phyloP scores from a whole-genome alignment of 2,888 invertebrate genomes.

The Tipula confusa region DNA sequence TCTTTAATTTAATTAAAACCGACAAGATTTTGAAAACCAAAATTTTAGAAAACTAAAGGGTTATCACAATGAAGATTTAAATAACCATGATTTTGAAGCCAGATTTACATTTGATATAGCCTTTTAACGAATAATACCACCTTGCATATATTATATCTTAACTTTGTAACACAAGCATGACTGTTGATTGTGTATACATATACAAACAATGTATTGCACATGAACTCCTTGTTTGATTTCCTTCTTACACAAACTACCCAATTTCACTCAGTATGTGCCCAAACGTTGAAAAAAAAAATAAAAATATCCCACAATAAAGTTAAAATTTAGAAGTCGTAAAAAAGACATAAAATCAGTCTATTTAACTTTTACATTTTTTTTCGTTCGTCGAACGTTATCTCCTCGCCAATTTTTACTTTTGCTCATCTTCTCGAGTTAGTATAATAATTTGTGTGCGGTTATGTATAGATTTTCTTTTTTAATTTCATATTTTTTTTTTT shows the following conservation, averaged over 20 bases:
- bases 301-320: background rate
- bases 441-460: constrained; percentile 16
- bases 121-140: too few relatives aligned
- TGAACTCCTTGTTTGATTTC: background rate
- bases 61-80: too few relatives aligned
- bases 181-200: too few relatives aligned
- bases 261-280: constrained; percentile 3
- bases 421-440: background rate
- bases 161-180: too few relatives aligned
- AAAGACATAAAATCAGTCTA: constrained; percentile 29
- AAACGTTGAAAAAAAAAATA: background rate
- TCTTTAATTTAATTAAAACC: too few relatives aligned
- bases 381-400: constrained; percentile 15
- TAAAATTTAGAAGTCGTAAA: constrained; percentile 29
- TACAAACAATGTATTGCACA: background rate
- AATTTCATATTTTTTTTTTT: constrained; percentile 5
- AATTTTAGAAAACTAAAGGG: too few relatives aligned
- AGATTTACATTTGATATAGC: too few relatives aligned
- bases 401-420: background rate
- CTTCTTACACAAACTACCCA: background rate
- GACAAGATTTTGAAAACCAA: too few relatives aligned
- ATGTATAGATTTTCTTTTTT: constrained; percentile 27
- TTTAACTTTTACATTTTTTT: constrained; percentile 27
- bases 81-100: too few relatives aligned
- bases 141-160: too few relatives aligned